A percentile compares a stretch with the other conserved stretches of the same genome.
These are phyloP conservation scores for Tubulanus polymorphus DNA, from an alignment of 2,888 invertebrate species.

Conservation along the genomic window DNA sequence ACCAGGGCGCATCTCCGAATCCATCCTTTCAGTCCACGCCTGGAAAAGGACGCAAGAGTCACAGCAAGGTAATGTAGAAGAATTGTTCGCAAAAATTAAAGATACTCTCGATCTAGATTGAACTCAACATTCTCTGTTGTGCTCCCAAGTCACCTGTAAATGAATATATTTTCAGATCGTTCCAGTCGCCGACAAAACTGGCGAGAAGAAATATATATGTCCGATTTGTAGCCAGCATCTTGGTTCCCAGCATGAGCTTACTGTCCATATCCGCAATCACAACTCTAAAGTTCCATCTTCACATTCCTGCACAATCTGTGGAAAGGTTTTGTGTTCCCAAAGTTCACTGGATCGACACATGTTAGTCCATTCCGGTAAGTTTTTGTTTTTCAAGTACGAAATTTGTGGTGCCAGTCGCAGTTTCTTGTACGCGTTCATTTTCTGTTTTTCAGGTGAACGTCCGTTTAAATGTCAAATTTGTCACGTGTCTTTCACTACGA, in stretches of 20 bases:
- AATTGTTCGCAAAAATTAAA: too few relatives aligned
- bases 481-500: constrained; percentile 76
- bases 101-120: too few relatives aligned
- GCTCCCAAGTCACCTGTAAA: too few relatives aligned
- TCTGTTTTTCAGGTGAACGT: constrained; percentile 61
- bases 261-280: constrained; percentile 63
- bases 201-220: constrained; percentile 57
- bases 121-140: too few relatives aligned
- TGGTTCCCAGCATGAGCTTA: constrained; percentile 65
- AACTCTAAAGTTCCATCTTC: constrained; percentile 35
- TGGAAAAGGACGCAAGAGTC: too few relatives aligned
- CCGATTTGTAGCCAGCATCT: constrained; percentile 65
- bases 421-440: too few relatives aligned
- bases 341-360: constrained; percentile 77
- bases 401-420: not conserved
- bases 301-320: constrained; percentile 64
- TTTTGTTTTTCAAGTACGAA: not conserved
- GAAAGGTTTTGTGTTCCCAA: constrained; percentile 70
- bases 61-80: too few relatives aligned
- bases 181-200: constrained; percentile 36
- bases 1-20: too few relatives aligned
- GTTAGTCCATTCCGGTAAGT: constrained; percentile 65
- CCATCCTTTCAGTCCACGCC: too few relatives aligned
- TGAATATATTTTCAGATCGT: constrained; percentile 43
- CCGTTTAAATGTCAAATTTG: constrained; percentile 77